Evolutionary conservation across 2,113 vertebrate species (phyloP), one percentile per base, ranked within the genome.

Genomic region (Gavialis gangeticus): DNA sequence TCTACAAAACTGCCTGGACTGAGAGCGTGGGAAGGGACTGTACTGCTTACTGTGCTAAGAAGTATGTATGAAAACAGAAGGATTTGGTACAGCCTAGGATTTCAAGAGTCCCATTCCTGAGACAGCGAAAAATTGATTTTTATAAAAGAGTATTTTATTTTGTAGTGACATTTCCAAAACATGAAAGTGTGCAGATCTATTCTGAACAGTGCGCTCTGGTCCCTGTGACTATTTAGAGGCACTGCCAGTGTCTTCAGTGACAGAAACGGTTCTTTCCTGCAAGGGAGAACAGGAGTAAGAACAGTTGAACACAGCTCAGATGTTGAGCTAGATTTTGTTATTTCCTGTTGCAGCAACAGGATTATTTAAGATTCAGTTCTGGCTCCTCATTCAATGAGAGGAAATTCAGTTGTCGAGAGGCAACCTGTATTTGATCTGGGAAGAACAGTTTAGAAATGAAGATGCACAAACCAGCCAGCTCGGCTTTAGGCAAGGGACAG

Each of bases 1-100:
- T 99, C 92, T 99, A 99, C 98, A 99, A 99, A 97, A 99, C 98
- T 0, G 99, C 99, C 2, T 99, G 99, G 99, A 99, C 99, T 3
- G 99, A 99, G 97, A 99, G 99, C 28, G 96, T 99, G 56, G 99
- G 98, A 2, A 95, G 99, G 84, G 99, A 99, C 97, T 99, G 99
- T 57, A 84, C 98, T 0, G 97, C 99, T 1, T 99, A 98, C 97
- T 99, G 99, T 1, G 99, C 99, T 12, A 99, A 99, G 94, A 99
- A 99, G 99, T 99, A 97, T 94, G 99, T 97, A 89, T 69, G 81
- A 5, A 77, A 34, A 2, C 1, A 3, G 57, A 37, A 12, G 82
- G 63, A 46, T 5, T 75, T 84, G 60, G 78, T 84, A 67, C 1
- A 1, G 56, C 12, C 66, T 16, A 0, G 6, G 83, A 27, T 78